Evolutionary conservation across 2,888 invertebrate genomes (phyloP).

Genomic region (Aporophyla nigra): DNA sequence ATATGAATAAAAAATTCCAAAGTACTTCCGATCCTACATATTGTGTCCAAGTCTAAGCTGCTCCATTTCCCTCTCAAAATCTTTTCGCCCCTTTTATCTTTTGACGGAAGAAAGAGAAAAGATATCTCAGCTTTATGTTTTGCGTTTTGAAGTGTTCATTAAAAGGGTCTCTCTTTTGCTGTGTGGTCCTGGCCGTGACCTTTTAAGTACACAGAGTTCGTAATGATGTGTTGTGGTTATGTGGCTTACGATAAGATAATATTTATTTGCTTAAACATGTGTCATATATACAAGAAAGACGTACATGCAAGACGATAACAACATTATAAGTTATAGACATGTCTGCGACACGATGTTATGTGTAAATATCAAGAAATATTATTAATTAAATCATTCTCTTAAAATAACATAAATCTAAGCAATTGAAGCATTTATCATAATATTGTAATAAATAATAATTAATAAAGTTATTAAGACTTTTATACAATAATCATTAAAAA

Average conservation of each 20-base stretch:
- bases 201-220: constrained; percentile 32
- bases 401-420: too few relatives aligned
- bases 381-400: too few relatives aligned
- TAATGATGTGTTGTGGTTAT: constrained; percentile 54
- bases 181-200: constrained; percentile 56
- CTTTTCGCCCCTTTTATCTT: constrained; percentile 50
- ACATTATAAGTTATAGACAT: too few relatives aligned
- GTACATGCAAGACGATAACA: too few relatives aligned
- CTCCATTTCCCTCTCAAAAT: constrained; percentile 53
- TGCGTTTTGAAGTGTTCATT: constrained; percentile 63
- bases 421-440: too few relatives aligned
- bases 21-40: constrained; percentile 40
- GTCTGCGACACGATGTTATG: too few relatives aligned
- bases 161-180: constrained; percentile 57
- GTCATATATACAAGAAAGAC: too few relatives aligned
- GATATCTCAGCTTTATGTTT: constrained; percentile 60
- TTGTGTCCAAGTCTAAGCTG: constrained; percentile 50
- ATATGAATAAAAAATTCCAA: constrained; percentile 37
- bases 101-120: constrained; percentile 54
- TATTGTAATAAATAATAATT: too few relatives aligned
- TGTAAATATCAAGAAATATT: too few relatives aligned
- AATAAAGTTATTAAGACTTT: too few relatives aligned
- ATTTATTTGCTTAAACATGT: too few relatives aligned
- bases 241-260: neutral
- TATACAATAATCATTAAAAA: too few relatives aligned